Percentiles rank a stretch among this genome's conserved stretches.
These are phyloP conservation scores for Romanomermis culicivorax DNA, from an alignment of 2,888 invertebrate species.

Conservation along the genomic window DNA sequence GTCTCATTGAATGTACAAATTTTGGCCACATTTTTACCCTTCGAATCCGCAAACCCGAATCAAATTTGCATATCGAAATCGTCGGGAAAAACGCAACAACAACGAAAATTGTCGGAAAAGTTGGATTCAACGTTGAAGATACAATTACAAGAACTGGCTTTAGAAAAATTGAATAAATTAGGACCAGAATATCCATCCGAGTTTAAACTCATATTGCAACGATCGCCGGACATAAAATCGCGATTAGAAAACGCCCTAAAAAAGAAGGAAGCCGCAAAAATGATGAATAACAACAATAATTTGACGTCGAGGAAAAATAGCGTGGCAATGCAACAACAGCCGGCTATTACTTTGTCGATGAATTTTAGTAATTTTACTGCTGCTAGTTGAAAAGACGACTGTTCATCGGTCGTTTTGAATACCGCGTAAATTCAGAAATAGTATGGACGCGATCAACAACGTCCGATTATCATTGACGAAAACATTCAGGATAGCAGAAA, in stretches of 20 bases:
- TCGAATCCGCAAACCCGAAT: constrained; percentile 38
- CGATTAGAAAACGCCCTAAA: constrained; percentile 67
- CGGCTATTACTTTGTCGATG: constrained; percentile 68
- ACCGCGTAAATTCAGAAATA: too few species aligned
- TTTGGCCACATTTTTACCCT: constrained; percentile 40
- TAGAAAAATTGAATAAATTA: constrained; percentile 68
- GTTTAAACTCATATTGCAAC: constrained; percentile 69
- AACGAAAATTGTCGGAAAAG: not conserved
- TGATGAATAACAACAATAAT: not conserved
- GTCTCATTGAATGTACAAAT: constrained; percentile 69
- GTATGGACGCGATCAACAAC: too few species aligned
- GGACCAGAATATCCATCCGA: constrained; percentile 83
- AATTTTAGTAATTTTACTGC: constrained; percentile 46
- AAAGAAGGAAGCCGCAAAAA: constrained; percentile 24
- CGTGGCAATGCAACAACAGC: constrained; percentile 32
- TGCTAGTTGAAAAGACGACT: too few species aligned
- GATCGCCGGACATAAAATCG: constrained; percentile 52
- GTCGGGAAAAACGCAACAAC: constrained; percentile 3
- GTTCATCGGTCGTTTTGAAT: too few species aligned
- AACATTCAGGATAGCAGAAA: too few species aligned
- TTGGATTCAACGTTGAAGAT: constrained; percentile 13
- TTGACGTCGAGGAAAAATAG: too few species aligned
- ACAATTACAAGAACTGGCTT: constrained; percentile 57
- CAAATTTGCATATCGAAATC: constrained; percentile 3
- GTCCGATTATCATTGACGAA: too few species aligned